These are phyloP conservation scores for Eumaeus atala DNA, from an alignment of 1,140 invertebrate genomes.

Conservation along the genomic window DNA sequence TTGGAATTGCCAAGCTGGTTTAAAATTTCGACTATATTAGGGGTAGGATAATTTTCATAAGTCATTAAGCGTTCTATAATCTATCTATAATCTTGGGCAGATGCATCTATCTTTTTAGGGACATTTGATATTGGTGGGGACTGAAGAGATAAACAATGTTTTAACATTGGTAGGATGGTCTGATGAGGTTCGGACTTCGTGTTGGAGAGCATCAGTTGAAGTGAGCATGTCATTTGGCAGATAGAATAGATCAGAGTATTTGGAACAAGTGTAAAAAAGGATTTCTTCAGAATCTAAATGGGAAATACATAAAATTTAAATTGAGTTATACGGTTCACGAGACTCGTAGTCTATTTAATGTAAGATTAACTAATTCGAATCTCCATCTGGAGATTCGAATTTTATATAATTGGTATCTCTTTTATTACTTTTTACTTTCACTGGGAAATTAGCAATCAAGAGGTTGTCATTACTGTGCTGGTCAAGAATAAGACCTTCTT, in stretches of 20 bases:
- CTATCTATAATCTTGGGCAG: conserved; percentile 20
- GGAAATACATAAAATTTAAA: too few relatives aligned
- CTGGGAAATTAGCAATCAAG: conserved; percentile 20
- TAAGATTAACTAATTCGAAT: too few relatives aligned
- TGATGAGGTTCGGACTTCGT: conserved; percentile 25
- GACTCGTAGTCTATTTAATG: not conserved
- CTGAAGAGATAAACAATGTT: conserved; percentile 47
- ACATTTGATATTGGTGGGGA: conserved; percentile 31
- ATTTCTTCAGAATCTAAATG: too few relatives aligned
- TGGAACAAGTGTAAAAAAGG: conserved; percentile 9
- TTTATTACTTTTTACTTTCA: conserved; percentile 19
- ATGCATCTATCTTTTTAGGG: conserved; percentile 2
- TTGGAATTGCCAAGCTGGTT: conserved; percentile 20
- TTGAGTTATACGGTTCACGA: not conserved
- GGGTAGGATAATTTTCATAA: conserved; percentile 32
- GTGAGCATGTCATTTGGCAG: conserved; percentile 22
- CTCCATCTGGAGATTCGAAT: not conserved
- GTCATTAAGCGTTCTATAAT: conserved; percentile 25
- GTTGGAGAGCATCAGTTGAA: conserved; percentile 21
- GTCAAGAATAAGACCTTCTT: conserved; percentile 8
- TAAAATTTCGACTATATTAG: conserved; percentile 9
- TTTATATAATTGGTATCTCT: conserved; percentile 2
- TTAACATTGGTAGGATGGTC: conserved; percentile 20
- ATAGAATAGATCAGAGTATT: conserved; percentile 26
- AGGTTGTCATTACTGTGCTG: conserved; percentile 5